Evolutionary conservation across 2,113 vertebrate genomes (phyloP), one percentile per base, ranked within the genome.

Genomic region (Bambusicola thoracicus): DNA sequence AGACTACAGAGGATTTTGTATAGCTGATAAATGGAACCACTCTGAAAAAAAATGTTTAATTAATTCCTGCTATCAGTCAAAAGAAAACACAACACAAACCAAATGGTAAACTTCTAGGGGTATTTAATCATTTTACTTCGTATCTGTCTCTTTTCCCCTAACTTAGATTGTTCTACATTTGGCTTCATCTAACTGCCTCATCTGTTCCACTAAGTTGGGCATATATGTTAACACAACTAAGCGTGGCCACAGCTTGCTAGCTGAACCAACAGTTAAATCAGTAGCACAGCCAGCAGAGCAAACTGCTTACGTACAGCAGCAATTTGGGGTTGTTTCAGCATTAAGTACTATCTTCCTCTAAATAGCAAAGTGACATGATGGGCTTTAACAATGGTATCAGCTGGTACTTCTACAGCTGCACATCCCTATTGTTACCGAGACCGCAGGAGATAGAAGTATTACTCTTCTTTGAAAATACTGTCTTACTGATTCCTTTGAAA

Each of bases 371-470:
- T 40, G 38, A 63, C 40, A 55, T 1, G 15, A 67, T 9, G 44
- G 68, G 65, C 38, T 85, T 70, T 49, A 77, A 53, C 49, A 84
- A n/a, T 20, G 81, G 65, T 1, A 3, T 30, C 55, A 18, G 34
- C 67, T 85, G 40, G 29, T 78, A 82, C 72, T 95, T 77, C 79
- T 72, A 81, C 40, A 82, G 81, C 76, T 73, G 58, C 20, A 25
- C 59, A 49, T 82, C 55, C 41, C 55, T n/a, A 7, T 21, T 68
- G 41, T 74, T 83, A 77, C 30, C 22, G 53, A 40, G 36, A 16
- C 46, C 72, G 49, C 65, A 74, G 72, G 82, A 85, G 36, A 72
- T 2, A 63, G 72, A 70, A 90, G 55, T 74, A 77, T 19, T 69
- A 63, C 44, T 83, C 8, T 29, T 73, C 36, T 73, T 66, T 32